Base-by-base conservation (phyloP, 2,797 vertebrate genomes). In the Anguilla obscura region DNA sequence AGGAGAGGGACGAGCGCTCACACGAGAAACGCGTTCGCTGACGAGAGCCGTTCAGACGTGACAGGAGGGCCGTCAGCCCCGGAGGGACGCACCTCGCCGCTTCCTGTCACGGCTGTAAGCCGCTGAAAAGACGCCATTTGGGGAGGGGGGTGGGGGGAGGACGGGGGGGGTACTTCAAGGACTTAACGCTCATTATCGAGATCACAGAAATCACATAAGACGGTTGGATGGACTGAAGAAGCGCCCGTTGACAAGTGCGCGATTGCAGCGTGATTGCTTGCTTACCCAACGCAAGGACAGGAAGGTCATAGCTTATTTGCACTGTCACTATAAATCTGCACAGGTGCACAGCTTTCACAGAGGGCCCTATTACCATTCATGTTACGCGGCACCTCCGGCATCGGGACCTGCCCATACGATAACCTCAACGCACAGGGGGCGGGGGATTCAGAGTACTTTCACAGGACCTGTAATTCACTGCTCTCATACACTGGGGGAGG, bases 281-380 rank as follows among this genome's bases (percentile, higher is more conserved):
- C 71, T 79, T 45, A 27, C 8, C 36, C 1, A 21, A 36, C 16
- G 24, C 48, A 10, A 56, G 1, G 12, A 89, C 85, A 87, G 50
- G 86, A 60, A 74, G 24, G 86, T 71, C 87, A 87, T 3, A 3
- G 33, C 18, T n/a, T 63, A 74, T 40, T 86, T 66, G 82, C 56
- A 84, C 84, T 63, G 45, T 66, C 56, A 40, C 30, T 45, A 3
- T 74, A 76, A 84, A 88, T 79, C 50, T 80, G 48, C 60, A 8
- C 5, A 80, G 52, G 50, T 56, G 12, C 10, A 16, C 3, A 0
- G 45, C 76, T 21, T 30, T 50, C 76, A 80, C 18, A 80, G 76
- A 21, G 16, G 36, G 66, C 21, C 18, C 76, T 50, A 80, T 80
- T n/a, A 80, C 40, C 18, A 24, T 9, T 48, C 76, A 48, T 18